phyloP scores from a whole-genome alignment of 2,113 vertebrate species.

The Chrysemys picta region DNA sequence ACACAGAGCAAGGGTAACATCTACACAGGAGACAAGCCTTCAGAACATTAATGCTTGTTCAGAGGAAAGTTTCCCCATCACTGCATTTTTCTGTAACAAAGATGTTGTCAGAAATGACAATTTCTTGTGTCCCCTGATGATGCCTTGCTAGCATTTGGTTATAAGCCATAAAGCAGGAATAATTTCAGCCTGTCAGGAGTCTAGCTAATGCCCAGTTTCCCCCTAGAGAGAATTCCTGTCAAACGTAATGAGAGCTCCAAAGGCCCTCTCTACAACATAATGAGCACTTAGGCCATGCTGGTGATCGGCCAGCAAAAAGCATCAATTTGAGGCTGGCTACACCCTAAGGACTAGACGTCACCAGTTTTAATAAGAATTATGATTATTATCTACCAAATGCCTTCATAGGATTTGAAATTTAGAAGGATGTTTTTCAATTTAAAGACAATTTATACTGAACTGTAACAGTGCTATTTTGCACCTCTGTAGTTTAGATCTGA shows the following conservation, averaged over 20 bases:
- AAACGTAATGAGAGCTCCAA: conserved; percentile 89
- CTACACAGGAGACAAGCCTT: conserved; percentile 59
- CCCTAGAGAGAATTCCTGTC: conserved; percentile 89
- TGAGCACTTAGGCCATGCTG: conserved; percentile 88
- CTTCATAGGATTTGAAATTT: conserved; percentile 77
- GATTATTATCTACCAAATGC: conserved; percentile 85
- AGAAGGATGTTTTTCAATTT: conserved; percentile 71
- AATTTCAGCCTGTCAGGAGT: conserved; percentile 89
- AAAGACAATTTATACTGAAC: conserved; percentile 69
- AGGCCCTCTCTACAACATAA: conserved; percentile 89
- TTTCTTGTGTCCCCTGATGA: conserved; percentile 84
- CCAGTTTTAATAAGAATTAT: conserved; percentile 89
- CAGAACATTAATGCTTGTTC: conserved; percentile 67
- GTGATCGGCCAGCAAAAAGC: conserved; percentile 88
- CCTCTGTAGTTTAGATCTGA: conserved; percentile 24
- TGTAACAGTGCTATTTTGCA: conserved; percentile 37
- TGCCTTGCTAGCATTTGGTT: conserved; percentile 86
- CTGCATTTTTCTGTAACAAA: conserved; percentile 82
- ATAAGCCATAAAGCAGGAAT: conserved; percentile 88
- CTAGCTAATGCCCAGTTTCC: conserved; percentile 87
- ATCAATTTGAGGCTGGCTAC: conserved; percentile 86
- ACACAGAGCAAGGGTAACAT: neutral
- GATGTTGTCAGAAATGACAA: conserved; percentile 89
- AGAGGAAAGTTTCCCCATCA: conserved; percentile 71
- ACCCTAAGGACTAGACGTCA: conserved; percentile 85